Conservation (phyloP, 1,140 invertebrate genomes). For the Bemisia tabaci region DNA sequence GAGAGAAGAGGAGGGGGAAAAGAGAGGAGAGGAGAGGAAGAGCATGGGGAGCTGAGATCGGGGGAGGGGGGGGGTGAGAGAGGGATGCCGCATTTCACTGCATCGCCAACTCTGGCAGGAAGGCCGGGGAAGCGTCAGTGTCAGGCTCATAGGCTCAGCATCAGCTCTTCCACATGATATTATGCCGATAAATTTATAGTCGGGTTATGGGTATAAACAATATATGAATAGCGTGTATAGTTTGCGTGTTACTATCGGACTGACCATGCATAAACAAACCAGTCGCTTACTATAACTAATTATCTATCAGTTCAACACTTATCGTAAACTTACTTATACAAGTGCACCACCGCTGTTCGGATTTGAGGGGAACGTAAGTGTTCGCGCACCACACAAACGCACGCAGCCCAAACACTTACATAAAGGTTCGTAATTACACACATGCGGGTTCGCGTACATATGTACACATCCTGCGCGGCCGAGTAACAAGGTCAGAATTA, state of each 20-base stretch:
- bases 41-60: neutral
- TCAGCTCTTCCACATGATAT: constrained; percentile 1
- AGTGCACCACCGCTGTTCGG: neutral
- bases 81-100: no score
- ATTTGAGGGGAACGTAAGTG: neutral
- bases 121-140: neutral
- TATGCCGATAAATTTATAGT: neutral
- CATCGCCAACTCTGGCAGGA: no score
- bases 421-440: neutral
- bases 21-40: neutral
- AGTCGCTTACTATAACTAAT: neutral
- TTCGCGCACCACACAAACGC: neutral
- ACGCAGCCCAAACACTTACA: neutral
- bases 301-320: neutral
- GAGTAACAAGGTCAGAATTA: no score
- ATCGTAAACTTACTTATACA: neutral
- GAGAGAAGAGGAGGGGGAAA: constrained; percentile 6
- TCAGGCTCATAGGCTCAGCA: neutral
- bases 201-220: neutral
- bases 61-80: neutral
- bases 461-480: no score
- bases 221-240: neutral
- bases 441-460: no score
- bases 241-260: neutral
- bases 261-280: neutral